Evolutionary conservation across 1,140 invertebrate genomes (phyloP), one percentile per base, ranked within the genome.

Genomic region (Mylabris phalerata): DNA sequence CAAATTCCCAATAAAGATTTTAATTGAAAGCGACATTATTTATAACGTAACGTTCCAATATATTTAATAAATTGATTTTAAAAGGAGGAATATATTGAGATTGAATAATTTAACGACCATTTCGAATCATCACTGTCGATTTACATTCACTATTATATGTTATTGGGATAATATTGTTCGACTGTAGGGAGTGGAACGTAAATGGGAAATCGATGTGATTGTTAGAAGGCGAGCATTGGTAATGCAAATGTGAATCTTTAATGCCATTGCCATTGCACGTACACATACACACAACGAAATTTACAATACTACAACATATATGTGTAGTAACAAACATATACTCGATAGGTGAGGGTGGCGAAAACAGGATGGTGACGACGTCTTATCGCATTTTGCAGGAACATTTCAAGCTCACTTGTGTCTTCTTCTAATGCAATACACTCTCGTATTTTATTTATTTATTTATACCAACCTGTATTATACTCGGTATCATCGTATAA

Each of bases 361-460:
- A 19, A 19, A 19, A 19, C 19, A 32, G 32, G 32, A 32, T 7
- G 32, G 7, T 7, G 7, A 51, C 47, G 51, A 56, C 25, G 57
- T 57, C 65, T 67, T 67, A 67, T 67, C 65, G 60, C 59, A 48
- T 61, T 65, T 43, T 47, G 55, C 61, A 55, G 59, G 43, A 57
- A 39, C 57, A 50, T 59, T 52, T 50, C 52, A 42, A 43, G 32
- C 51, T 48, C 45, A 40, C 55, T 54, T 19, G 39, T 39, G 46
- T 54, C 19, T 57, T 61, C 58, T 52, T 48, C 54, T 62, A 50
- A 55, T 57, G 42, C 56, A 60, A 57, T 46, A 57, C 59, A 50
- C 49, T 27, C 55, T 48, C 57, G 45, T 59, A 54, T 60, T 63
- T 65, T 59, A 62, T 57, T 65, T 65, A 65, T 62, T 62, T 62